phyloP scores from a whole-genome alignment of 2,113 vertebrate species.

The Chionomys nivalis region DNA sequence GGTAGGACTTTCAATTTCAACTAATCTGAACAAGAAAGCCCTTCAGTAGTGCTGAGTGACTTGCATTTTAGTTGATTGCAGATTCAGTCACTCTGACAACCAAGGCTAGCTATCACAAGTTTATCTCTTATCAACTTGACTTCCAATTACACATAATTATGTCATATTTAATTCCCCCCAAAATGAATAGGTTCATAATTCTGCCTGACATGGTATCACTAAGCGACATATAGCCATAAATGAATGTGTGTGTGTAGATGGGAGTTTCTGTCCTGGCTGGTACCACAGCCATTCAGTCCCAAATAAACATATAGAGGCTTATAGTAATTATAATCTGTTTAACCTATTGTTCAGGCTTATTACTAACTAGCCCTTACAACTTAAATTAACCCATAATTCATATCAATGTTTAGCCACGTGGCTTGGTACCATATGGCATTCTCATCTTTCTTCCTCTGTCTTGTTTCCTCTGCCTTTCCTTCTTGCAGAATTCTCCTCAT shows the following conservation, averaged over 20 bases:
- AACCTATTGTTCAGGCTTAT: no score
- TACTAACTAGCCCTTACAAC: no score
- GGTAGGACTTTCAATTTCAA: neutral
- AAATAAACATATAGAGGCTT: no score
- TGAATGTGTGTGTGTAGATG: neutral
- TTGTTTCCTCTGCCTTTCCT: no score
- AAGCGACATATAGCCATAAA: neutral
- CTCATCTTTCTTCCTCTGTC: no score
- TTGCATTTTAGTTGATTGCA: neutral
- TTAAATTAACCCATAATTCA: no score
- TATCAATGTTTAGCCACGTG: no score
- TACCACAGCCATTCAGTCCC: no score
- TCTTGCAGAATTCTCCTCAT: no score
- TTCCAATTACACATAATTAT: neutral
- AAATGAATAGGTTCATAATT: neutral
- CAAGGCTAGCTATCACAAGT: neutral
- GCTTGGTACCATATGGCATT: no score
- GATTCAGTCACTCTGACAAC: neutral
- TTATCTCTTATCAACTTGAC: neutral
- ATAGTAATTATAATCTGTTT: no score
- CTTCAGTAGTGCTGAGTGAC: neutral
- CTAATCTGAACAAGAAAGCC: neutral
- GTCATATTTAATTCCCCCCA: neutral
- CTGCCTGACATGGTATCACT: neutral
- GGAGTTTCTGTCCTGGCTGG: no score